These are phyloP conservation scores for Microctenopoma steveboyesi DNA, from an alignment of 2,797 vertebrate species.

Conservation along the genomic window DNA sequence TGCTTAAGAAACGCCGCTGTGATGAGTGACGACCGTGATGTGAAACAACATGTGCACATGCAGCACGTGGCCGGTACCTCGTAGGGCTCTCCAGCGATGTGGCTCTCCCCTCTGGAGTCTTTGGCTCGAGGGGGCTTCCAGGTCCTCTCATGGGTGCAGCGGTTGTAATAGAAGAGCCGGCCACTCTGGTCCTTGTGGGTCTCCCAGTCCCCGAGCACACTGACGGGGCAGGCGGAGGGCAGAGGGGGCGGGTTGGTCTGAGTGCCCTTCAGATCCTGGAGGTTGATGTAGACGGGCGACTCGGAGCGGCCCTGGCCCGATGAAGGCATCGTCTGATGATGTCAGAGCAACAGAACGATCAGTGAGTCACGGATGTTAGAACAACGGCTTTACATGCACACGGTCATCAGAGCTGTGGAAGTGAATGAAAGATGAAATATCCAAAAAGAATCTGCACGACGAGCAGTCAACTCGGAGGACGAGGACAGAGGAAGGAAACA, in stretches of 20 bases:
- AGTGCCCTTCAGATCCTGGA: slow-evolving; percentile 96
- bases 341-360: neutral
- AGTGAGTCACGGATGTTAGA: slow-evolving; percentile 1
- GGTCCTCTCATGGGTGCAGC: slow-evolving; percentile 91
- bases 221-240: slow-evolving; percentile 87
- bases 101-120: slow-evolving; percentile 85
- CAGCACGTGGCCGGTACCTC: slow-evolving; percentile 81
- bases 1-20: too few relatives aligned
- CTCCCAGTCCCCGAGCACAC: slow-evolving; percentile 93
- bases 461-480: slow-evolving; percentile 18
- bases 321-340: slow-evolving; percentile 85
- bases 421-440: slow-evolving; percentile 20
- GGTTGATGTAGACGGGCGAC: slow-evolving; percentile 95
- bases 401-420: neutral
- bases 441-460: slow-evolving; percentile 4
- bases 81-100: slow-evolving; percentile 84
- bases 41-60: neutral
- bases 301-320: slow-evolving; percentile 89
- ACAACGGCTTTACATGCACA: slow-evolving; percentile 15
- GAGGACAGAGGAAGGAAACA: slow-evolving; percentile 45
- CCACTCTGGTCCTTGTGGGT: slow-evolving; percentile 91
- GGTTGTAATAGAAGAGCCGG: slow-evolving; percentile 93
- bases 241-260: slow-evolving; percentile 87
- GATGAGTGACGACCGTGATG: too few relatives aligned
- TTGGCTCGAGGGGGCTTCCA: slow-evolving; percentile 94